phyloP scores from a whole-genome alignment of 2,797 vertebrate species.

The Hozukius guyotensis region DNA sequence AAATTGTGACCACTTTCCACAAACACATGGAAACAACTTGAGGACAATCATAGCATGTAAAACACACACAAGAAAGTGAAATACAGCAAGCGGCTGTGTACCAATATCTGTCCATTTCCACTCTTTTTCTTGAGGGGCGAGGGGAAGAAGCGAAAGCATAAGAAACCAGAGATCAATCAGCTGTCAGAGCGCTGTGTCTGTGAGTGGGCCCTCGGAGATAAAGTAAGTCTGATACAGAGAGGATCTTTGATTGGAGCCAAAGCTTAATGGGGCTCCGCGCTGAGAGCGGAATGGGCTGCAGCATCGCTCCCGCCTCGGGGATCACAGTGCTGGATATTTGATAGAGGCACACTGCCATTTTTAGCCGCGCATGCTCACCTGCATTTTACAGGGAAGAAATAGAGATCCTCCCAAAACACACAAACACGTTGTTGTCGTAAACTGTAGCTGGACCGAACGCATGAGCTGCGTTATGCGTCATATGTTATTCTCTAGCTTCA shows the following conservation, averaged over 20 bases:
- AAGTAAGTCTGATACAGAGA: constrained; percentile 49
- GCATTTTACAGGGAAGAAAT: neutral
- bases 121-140: neutral
- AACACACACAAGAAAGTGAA: neutral
- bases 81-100: neutral
- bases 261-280: constrained; percentile 49
- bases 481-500: too few species aligned
- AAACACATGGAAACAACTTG: neutral
- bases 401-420: constrained; percentile 2
- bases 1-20: neutral
- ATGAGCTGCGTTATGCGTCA: neutral
- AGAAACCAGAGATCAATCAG: constrained; percentile 57
- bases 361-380: constrained; percentile 34
- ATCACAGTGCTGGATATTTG: constrained; percentile 34
- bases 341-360: neutral
- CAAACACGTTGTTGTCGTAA: neutral
- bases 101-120: constrained; percentile 11
- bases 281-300: constrained; percentile 45
- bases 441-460: neutral
- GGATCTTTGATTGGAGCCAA: constrained; percentile 66
- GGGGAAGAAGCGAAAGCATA: neutral
- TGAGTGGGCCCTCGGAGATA: constrained; percentile 49
- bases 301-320: constrained; percentile 30
- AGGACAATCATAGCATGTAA: neutral
- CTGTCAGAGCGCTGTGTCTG: constrained; percentile 35